These are phyloP conservation scores for Eufriesea mexicana DNA, from an alignment of 1,140 invertebrate genomes.

Conservation along the genomic window DNA sequence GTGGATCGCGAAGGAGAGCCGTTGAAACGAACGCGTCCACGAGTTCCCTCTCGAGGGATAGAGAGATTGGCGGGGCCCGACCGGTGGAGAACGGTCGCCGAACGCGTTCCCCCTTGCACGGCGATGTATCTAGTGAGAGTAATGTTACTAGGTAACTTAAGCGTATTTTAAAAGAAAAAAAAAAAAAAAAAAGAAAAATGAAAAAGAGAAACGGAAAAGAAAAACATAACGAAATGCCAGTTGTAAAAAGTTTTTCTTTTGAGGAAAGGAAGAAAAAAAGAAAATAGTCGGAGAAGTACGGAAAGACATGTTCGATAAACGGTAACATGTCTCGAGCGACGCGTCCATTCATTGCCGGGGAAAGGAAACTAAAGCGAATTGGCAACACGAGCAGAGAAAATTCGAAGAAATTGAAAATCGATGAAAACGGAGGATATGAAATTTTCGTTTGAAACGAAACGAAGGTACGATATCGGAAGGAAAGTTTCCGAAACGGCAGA, in stretches of 20 bases:
- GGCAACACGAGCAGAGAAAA: neutral
- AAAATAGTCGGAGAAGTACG: constrained; percentile 39
- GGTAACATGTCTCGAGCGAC: constrained; percentile 38
- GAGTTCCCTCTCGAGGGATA: too few species aligned
- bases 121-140: constrained; percentile 77
- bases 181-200: neutral
- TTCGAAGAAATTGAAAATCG: constrained; percentile 5
- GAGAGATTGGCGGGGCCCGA: too few species aligned
- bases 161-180: constrained; percentile 66
- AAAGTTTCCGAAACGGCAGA: constrained; percentile 9
- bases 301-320: constrained; percentile 43
- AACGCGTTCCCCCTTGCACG: constrained; percentile 50
- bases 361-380: constrained; percentile 5
- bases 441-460: neutral
- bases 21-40: neutral
- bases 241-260: constrained; percentile 73
- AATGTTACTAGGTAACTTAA: constrained; percentile 80
- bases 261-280: constrained; percentile 36
- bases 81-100: neutral
- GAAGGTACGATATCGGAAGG: neutral
- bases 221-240: constrained; percentile 78
- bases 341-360: constrained; percentile 18
- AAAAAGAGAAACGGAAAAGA: too few species aligned
- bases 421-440: neutral
- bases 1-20: neutral